Base-by-base conservation (phyloP, 2,113 vertebrate species). In the Trochalopteron elliotii region DNA sequence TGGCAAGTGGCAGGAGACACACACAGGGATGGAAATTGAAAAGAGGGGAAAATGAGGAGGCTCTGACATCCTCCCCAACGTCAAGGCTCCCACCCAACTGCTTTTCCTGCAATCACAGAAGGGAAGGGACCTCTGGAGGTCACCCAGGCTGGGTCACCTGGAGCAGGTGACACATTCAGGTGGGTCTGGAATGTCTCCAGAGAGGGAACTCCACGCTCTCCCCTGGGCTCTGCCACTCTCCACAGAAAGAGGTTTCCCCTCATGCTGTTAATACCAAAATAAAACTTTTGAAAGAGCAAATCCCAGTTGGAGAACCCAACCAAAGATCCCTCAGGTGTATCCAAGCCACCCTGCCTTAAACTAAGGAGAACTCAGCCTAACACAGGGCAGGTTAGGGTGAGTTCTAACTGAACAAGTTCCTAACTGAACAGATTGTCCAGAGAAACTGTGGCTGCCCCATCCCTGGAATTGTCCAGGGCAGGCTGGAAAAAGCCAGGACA, bases 401-500 rank as follows among this genome's bases (percentile, higher is more conserved):
- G 47, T 57, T 31, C 40, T 2, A 6, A 22, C 7, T 33, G 39
- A 31, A 7, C 47, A 35, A 31, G 42, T 2, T 84, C n/a, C 40
- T 4, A 7, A 27, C 9, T 33, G 49, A 27, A 9, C 49, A 37
- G 27, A 1, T 1, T 23, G 8, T 22, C 14, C 60, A 13, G 37
- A 44, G 25, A 31, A 50, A 35, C 1, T 52, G 53, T 11, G 71
- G 37, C 22, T 77, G 53, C 13, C 2, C 35, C 52, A 86, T 14
- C 52, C 35, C 44, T 76, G 71, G 16, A 27, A 68, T 1, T 27
- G 44, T 12, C 61, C 71, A 67, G 33, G 35, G 24, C 42, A 67
- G 31, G 42, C 0, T 63, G 69, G 59, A 23, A 50, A 27, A 68
- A 20, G 9, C 37, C 5, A 3, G 72, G 33, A 60, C 0, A 37